Percentiles rank a stretch among this genome's conserved stretches.
These are phyloP conservation scores for Oophaga pumilio DNA, from an alignment of 2,113 vertebrate species.

Conservation along the genomic window DNA sequence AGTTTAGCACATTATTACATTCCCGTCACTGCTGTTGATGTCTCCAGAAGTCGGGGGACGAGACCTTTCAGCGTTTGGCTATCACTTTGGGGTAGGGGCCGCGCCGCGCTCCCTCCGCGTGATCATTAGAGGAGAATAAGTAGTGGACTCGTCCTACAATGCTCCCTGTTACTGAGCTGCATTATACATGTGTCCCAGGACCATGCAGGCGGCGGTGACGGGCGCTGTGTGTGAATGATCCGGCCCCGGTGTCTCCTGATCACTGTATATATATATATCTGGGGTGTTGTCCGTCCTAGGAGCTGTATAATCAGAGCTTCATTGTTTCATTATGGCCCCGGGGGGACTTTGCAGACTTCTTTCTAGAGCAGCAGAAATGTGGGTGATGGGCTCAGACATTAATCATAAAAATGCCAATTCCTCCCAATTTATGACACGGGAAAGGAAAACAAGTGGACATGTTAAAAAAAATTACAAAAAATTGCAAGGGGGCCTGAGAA, in stretches of 20 bases:
- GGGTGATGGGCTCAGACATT: conserved; percentile 69
- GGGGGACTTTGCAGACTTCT: conserved; percentile 7
- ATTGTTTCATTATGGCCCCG: background rate
- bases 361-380: conserved; percentile 12
- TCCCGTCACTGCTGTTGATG: background rate
- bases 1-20: background rate
- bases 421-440: conserved; percentile 68
- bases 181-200: conserved; percentile 39
- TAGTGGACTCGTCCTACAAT: background rate
- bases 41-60: background rate
- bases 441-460: conserved; percentile 76
- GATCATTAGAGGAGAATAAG: conserved; percentile 21
- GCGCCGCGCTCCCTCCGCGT: background rate
- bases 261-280: background rate
- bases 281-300: background rate
- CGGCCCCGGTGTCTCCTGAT: background rate
- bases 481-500: conserved; percentile 75
- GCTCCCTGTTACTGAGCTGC: conserved; percentile 27
- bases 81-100: conserved; percentile 10
- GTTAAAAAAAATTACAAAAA: conserved; percentile 71
- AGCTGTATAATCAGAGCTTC: background rate
- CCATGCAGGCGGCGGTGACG: background rate
- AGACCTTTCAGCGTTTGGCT: background rate
- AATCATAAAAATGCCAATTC: conserved; percentile 77
- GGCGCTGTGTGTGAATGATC: conserved; percentile 31